These are phyloP conservation scores for Albula glossodonta DNA, from an alignment of 2,113 vertebrate species.

Conservation along the genomic window DNA sequence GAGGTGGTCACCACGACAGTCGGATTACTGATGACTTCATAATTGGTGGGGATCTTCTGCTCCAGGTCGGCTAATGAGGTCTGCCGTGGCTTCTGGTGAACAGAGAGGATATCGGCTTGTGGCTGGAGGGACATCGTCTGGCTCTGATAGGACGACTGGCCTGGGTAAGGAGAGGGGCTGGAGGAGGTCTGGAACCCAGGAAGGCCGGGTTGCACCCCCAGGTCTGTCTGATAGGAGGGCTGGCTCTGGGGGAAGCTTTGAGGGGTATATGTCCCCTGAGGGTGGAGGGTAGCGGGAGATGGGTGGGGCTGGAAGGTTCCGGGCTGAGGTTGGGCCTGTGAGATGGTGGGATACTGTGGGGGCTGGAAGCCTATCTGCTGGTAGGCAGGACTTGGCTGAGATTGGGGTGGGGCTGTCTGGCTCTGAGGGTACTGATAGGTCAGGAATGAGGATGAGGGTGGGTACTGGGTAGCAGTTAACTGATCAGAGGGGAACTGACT, in stretches of 20 bases:
- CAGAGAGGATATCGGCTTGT: slow-evolving; percentile 71
- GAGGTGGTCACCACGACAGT: slow-evolving; percentile 77
- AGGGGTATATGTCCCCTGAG: slow-evolving; percentile 71
- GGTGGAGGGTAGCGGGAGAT: slow-evolving; percentile 70
- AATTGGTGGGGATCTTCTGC: slow-evolving; percentile 94
- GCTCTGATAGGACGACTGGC: slow-evolving; percentile 73
- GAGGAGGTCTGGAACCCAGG: slow-evolving; percentile 77
- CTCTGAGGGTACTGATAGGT: slow-evolving; percentile 79
- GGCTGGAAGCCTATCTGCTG: slow-evolving; percentile 79
- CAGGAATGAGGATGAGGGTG: slow-evolving; percentile 77
- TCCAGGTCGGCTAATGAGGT: slow-evolving; percentile 92
- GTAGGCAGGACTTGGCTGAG: slow-evolving; percentile 69
- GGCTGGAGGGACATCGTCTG: slow-evolving; percentile 80
- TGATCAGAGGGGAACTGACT: slow-evolving; percentile 82
- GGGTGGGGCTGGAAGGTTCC: slow-evolving; percentile 79
- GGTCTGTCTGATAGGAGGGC: slow-evolving; percentile 80
- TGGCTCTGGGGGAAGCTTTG: slow-evolving; percentile 74
- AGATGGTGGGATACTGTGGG: slow-evolving; percentile 78
- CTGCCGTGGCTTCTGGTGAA: slow-evolving; percentile 86
- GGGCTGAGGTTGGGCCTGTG: slow-evolving; percentile 78
- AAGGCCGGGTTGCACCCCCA: slow-evolving; percentile 74
- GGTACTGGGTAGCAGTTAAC: slow-evolving; percentile 70
- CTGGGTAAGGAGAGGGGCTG: slow-evolving; percentile 71
- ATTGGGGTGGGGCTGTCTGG: slow-evolving; percentile 59
- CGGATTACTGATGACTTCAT: slow-evolving; percentile 85